Base-by-base conservation (phyloP, 2,113 vertebrate genomes). In the Tympanuchus pallidicinctus region DNA sequence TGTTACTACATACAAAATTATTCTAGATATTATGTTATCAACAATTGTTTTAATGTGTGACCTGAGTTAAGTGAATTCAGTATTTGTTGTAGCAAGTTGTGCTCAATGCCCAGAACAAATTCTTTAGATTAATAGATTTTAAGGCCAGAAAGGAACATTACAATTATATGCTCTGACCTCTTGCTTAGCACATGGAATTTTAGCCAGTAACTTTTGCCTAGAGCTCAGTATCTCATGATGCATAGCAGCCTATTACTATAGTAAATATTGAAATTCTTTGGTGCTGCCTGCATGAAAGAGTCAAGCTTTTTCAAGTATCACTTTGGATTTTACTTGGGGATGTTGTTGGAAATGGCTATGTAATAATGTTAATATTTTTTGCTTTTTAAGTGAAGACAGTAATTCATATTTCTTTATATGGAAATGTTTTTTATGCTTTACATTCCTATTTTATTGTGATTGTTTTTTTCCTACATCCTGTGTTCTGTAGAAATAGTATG, bases 91-190 rank as follows among this genome's bases (percentile, higher is more conserved):
- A 86, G 34, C 22, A 89, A 94, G 88, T 86, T 89, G 42, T 94
- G 57, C 28, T 86, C 57, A 86, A 74, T 40, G 52, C 65, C 57
- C 65, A 60, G 42, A 93, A 81, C 2, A 30, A 86, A 95, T 78
- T 94, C 32, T 56, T 76, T 88, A 88, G 60, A 86, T 90, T 78
- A 94, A 91, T 72, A 86, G 69, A 56, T 88, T 95, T 91, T 93
- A 90, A 83, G 47, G 61, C 80, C 1, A 2, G 76, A 96, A 86
- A 82, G 32, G 47, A 86, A 48, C 50, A 88, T 93, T 92, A 94
- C 79, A 79, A 81, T 86, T 94, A 88, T 93, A 38, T 83, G 82
- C 47, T 91, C 47, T 96, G 92, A 95, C 86, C 95, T 88, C 86
- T 92, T 83, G 42, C 73, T 86, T 77, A 91, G 60, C 0, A 0